Evolutionary conservation across 2,797 vertebrate genomes (phyloP), one percentile per base, ranked within the genome.

Genomic region (Paguma larvata): DNA sequence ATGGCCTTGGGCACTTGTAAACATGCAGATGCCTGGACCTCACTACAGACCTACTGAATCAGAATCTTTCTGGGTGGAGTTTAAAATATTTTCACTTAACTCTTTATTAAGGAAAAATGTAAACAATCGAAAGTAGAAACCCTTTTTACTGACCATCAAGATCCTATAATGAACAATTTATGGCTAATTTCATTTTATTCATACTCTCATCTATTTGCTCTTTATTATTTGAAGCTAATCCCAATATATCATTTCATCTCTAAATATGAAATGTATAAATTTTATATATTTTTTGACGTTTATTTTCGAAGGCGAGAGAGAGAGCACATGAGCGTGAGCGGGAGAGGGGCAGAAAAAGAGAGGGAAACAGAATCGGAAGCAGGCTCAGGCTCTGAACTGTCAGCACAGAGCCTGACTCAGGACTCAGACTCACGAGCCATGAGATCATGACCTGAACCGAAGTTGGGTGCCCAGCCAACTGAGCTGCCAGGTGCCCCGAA

Each of bases 71-170:
- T 73, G 93, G 27, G 68, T 82, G 11, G 38, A 90, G 18, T 93
- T 96, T 79, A 68, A 68, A 75, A 80, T 85, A 19, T 91, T 86
- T 78, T 67, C 44, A 46, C n/a, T 89, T 85, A 72, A 94, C 27
- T 87, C 87, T 72, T 46, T 86, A 48, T 84, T 96, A 84, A 79
- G 56, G 77, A 79, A 85, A 95, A 86, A 34, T 87, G 1, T 65
- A 87, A 84, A 67, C 63, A 72, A 59, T 88, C 27, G 84, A 27
- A 96, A 93, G 46, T 73, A 92, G 41, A 44, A 73, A 7, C 14
- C 3, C 41, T 46, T 73, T 73, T 73, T 73, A 46, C 25, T 44
- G 53, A 56, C 19, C 19, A 30, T 32, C 8, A 53, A 23, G 30
- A 56, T 68, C 56, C 15, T 53, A 23, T 65, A 77, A 65, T 87